Conservation (phyloP, 1,140 invertebrate genomes). For the Cotesia glomerata region DNA sequence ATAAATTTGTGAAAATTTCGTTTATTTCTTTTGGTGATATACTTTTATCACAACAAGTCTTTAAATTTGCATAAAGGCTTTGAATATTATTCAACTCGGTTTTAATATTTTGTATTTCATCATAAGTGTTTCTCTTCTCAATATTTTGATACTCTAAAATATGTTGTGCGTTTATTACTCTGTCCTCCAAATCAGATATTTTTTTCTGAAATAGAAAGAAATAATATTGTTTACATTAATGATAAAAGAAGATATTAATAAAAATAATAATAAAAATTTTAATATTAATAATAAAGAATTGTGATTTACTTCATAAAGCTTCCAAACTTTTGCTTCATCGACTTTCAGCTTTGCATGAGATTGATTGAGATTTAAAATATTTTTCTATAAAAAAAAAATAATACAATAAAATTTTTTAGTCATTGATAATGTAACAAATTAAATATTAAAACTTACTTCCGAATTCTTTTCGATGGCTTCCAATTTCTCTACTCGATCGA, state of each 20-base stretch:
- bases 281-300: neutral
- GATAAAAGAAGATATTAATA: too few species aligned
- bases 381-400: slow-evolving; percentile 34
- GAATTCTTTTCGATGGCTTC: slow-evolving; percentile 40
- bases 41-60: slow-evolving; percentile 48
- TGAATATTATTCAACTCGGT: slow-evolving; percentile 47
- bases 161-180: slow-evolving; percentile 16
- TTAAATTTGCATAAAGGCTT: slow-evolving; percentile 45
- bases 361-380: slow-evolving; percentile 39
- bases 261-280: too few species aligned
- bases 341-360: slow-evolving; percentile 35
- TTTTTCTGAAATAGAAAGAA: slow-evolving; percentile 38
- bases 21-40: slow-evolving; percentile 49
- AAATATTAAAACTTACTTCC: slow-evolving; percentile 39
- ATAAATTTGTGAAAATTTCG: slow-evolving; percentile 50
- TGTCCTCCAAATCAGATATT: slow-evolving; percentile 41
- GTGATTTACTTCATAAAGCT: slow-evolving; percentile 42
- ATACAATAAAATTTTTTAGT: neutral
- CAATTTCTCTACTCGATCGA: slow-evolving; percentile 26
- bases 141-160: neutral
- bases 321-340: slow-evolving; percentile 31
- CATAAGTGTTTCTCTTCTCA: slow-evolving; percentile 26
- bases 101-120: slow-evolving; percentile 46
- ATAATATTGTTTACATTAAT: neutral
- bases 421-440: too few species aligned